phyloP scores from a whole-genome alignment of 2,797 vertebrate genomes.

The Typhlichthys eigenmanni region DNA sequence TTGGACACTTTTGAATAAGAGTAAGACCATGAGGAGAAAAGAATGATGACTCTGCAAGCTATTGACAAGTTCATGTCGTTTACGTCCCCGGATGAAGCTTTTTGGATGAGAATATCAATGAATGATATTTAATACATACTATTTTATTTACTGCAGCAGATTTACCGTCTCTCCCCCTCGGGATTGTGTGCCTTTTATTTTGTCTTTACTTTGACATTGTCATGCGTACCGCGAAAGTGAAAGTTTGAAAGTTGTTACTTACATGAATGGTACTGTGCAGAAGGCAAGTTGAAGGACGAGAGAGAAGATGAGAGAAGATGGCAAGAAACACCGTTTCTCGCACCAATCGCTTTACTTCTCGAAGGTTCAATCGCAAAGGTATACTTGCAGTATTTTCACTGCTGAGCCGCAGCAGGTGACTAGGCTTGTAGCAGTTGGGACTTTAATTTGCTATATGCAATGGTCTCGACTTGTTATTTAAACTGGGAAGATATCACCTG shows the following conservation, averaged over 20 bases:
- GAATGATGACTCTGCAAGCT: slow-evolving; percentile 42
- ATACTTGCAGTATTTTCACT: background rate
- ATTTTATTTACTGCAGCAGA: background rate
- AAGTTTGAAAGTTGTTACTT: background rate
- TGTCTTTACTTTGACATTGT: slow-evolving; percentile 33
- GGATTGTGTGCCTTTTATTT: slow-evolving; percentile 12
- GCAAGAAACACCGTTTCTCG: background rate
- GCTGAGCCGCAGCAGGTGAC: slow-evolving; percentile 52
- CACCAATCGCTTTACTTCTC: background rate
- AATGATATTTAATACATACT: background rate
- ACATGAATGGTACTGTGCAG: background rate
- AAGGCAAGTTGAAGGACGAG: slow-evolving; percentile 2
- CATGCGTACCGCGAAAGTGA: slow-evolving; percentile 20
- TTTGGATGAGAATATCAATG: too few relatives aligned
- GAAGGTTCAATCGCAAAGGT: slow-evolving; percentile 1
- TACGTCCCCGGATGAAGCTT: too few relatives aligned
- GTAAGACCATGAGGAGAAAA: slow-evolving; percentile 37
- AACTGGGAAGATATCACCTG: slow-evolving; percentile 65
- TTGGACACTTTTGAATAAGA: slow-evolving; percentile 56
- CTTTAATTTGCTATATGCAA: slow-evolving; percentile 50
- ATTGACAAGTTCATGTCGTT: slow-evolving; percentile 36
- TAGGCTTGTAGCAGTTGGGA: background rate
- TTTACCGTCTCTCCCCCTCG: background rate
- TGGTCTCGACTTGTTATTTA: slow-evolving; percentile 45
- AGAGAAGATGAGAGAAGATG: slow-evolving; percentile 4